Base-by-base conservation (phyloP, 2,888 invertebrate genomes). In the Alloplasta piceator region DNA sequence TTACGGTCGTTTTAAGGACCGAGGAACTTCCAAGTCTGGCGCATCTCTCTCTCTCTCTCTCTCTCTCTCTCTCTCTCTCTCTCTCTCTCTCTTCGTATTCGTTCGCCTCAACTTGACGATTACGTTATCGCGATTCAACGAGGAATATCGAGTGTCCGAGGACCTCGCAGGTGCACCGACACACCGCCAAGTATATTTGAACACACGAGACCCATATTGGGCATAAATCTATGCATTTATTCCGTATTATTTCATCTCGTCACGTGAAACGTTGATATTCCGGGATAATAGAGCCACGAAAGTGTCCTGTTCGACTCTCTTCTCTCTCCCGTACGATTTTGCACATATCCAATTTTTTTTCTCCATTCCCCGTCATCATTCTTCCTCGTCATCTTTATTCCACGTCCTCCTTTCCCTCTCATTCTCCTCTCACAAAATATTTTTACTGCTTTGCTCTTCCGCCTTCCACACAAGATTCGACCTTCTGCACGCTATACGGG, bases 201-300 rank as follows among this genome's bases (percentile, higher is more conserved):
- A 43, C 26, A 43, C 14, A 52, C 48, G 48, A 14, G 10, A 10
- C 14, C 26, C 16, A 10, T 43, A 6, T 10, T 0, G 2, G 43
- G 6, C 10, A 43, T 9, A 43, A 43, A 9, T 43, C 6, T 43
- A 43, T 43, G 43, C 6, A 26, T 60, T 55, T 56, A 43, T 43
- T 48, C 9, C 26, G 38, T 55, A 41, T 26, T 52, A 67, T 48
- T 48, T 58, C 56, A 14, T 78, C 56, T 50, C 63, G 41, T 74
- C 63, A 26, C 68, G 68, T 63, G 50, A 56, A 56, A 63, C 26
- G 26, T 26, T 26, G 50, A 78, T 78, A 78, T 56, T 74, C 67
- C 55, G 39, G 73, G 67, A 78, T 78, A 74, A 78, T 78, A 78
- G 73, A 78, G 78, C 73, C 68, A 68, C 78, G 78, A 78, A 78